Evolutionary conservation across 1,140 invertebrate species (phyloP), one percentile per base, ranked within the genome.

Genomic region (Helicorthomorpha holstii): DNA sequence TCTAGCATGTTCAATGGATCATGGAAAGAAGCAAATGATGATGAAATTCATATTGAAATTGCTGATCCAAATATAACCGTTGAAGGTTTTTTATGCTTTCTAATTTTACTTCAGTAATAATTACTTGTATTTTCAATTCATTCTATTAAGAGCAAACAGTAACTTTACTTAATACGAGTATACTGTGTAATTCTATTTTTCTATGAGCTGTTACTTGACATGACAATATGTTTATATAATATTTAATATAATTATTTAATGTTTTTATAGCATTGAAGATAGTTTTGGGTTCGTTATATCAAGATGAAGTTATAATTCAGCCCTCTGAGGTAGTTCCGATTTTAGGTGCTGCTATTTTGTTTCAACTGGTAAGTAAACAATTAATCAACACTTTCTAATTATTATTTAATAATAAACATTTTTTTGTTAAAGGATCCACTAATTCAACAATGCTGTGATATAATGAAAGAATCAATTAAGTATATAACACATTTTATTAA

Each of bases 1-100:
- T 73, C 75, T 14, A 84, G 81, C 61, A 87, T 88, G 84, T 87
- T 88, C 66, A 82, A 77, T 61, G 83, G 83, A 3, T 75, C 77
- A 12, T 88, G 85, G 85, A 74, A 73, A 60, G 85, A 88, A 66
- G 72, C 79, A 2, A 73, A 74, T 49, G 74, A 83, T 64, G 73
- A 74, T 51, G 67, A 75, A 48, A 75, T 88, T 42, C 69, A 68
- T 41, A 79, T 88, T 51, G 75, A 82, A 65, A 79, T 86, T 26
- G 69, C 76, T 1, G 83, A 88, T 72, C 75, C 80, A 24, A 78
- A 81, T 51, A 82, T 87, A 38, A 83, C 76, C 27, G 60, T 75
- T 48, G 75, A 81, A 51, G 76, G 80, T 82, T 70, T 46, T 4
- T 22, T 7, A 46, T 21, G 4, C 19, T 22, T 46, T 19, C 19